Conservation (phyloP, 2,113 vertebrate species). For the Myxocyprinus asiaticus region DNA sequence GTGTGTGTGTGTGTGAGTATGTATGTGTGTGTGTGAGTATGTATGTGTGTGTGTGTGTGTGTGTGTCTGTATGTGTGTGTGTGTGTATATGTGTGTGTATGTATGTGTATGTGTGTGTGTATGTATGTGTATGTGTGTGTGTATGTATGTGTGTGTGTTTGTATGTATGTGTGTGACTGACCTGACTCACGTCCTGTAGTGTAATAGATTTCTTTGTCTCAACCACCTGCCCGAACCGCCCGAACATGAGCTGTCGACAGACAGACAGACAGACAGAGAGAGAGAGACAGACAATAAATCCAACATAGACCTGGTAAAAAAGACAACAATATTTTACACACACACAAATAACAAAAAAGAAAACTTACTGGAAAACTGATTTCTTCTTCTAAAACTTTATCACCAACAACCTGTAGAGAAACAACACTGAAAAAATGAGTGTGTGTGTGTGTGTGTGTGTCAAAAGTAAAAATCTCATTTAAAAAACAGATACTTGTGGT, state of each 20-base stretch:
- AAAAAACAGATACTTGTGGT: too few relatives aligned
- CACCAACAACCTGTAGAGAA: conserved; percentile 83
- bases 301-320: too few relatives aligned
- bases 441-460: too few relatives aligned
- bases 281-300: not conserved
- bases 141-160: too few relatives aligned
- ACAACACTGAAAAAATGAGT: not conserved
- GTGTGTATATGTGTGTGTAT: too few relatives aligned
- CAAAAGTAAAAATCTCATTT: too few relatives aligned
- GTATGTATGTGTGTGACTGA: conserved; percentile 45
- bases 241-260: conserved; percentile 81
- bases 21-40: too few relatives aligned
- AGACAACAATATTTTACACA: not conserved
- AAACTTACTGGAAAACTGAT: conserved; percentile 91
- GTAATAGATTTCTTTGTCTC: conserved; percentile 90
- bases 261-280: not conserved
- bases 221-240: conserved; percentile 85
- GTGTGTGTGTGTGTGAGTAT: too few relatives aligned
- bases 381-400: conserved; percentile 92
- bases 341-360: conserved; percentile 14
- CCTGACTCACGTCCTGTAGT: conserved; percentile 86
- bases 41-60: too few relatives aligned
- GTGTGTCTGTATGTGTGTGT: too few relatives aligned
- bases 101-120: too few relatives aligned
- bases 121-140: too few relatives aligned